Conservation (phyloP, 2,888 invertebrate species). For the Melanotus villosus region DNA sequence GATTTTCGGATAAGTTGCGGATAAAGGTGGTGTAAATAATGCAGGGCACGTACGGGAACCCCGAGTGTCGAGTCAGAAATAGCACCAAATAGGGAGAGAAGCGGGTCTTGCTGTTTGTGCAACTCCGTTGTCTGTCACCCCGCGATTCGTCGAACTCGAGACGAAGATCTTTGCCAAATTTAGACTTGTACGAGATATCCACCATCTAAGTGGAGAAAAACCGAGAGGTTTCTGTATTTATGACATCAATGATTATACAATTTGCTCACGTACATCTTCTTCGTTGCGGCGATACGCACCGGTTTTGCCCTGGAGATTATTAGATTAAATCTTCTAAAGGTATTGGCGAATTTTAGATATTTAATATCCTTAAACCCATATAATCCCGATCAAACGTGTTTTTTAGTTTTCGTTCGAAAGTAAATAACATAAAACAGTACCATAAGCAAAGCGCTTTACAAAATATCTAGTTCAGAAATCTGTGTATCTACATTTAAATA, state of each 20-base stretch:
- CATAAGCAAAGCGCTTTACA: no score
- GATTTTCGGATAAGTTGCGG: conserved; percentile 62
- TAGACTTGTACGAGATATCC: conserved; percentile 20
- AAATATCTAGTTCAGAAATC: no score
- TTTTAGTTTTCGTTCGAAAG: no score
- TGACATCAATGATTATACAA: neutral
- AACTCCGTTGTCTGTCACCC: conserved; percentile 25
- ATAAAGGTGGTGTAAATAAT: conserved; percentile 66
- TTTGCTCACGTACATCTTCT: neutral
- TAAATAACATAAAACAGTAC: no score
- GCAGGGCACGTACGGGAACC: conserved; percentile 63
- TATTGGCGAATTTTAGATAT: no score
- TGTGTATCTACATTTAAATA: no score
- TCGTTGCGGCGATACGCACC: no score
- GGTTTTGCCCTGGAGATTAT: no score
- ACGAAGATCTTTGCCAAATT: conserved; percentile 29
- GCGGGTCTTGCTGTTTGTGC: conserved; percentile 39
- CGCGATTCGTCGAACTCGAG: conserved; percentile 16
- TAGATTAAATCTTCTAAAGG: no score
- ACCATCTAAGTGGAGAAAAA: neutral
- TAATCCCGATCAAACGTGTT: no score
- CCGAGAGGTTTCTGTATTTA: neutral
- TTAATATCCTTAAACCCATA: no score
- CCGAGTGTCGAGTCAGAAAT: conserved; percentile 60
- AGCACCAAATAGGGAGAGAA: conserved; percentile 58